Percentiles rank a stretch among this genome's conserved stretches.
Evolutionary conservation across 2,797 vertebrate genomes (phyloP).

Genomic region (Sylvia borin): DNA sequence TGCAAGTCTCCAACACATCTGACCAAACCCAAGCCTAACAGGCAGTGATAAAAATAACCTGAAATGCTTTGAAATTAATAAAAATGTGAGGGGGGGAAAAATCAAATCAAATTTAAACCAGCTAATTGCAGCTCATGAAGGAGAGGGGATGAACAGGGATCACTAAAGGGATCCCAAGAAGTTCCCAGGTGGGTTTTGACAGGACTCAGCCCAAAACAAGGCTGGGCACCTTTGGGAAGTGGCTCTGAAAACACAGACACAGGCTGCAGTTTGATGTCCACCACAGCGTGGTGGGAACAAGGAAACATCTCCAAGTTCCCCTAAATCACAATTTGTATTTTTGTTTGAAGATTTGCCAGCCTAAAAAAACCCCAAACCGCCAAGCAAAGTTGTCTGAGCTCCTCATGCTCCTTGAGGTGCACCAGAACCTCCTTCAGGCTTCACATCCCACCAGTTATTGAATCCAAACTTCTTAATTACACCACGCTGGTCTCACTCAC

Average conservation of each 20-base stretch:
- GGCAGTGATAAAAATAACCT: neutral
- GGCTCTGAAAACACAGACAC: neutral
- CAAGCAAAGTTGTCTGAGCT: neutral
- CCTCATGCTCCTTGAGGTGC: neutral
- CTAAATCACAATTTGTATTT: neutral
- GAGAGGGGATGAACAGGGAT: neutral
- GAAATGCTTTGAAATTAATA: neutral
- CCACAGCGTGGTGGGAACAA: neutral
- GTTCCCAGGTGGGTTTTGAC: neutral
- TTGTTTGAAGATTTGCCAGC: neutral
- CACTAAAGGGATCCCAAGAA: neutral
- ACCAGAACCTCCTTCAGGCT: neutral
- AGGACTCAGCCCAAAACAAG: neutral
- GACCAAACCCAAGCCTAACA: neutral
- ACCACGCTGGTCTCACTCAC: accelerated
- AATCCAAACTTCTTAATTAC: neutral
- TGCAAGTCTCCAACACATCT: neutral
- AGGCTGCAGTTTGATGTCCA: neutral
- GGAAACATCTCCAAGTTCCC: neutral
- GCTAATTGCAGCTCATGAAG: neutral
- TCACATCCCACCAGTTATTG: neutral
- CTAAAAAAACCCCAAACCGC: accelerated
- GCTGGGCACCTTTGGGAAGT: neutral
- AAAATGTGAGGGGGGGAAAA: neutral
- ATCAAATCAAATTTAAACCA: neutral